phyloP scores from a whole-genome alignment of 2,797 vertebrate genomes.

The Paratrypauchen microcephalus region DNA sequence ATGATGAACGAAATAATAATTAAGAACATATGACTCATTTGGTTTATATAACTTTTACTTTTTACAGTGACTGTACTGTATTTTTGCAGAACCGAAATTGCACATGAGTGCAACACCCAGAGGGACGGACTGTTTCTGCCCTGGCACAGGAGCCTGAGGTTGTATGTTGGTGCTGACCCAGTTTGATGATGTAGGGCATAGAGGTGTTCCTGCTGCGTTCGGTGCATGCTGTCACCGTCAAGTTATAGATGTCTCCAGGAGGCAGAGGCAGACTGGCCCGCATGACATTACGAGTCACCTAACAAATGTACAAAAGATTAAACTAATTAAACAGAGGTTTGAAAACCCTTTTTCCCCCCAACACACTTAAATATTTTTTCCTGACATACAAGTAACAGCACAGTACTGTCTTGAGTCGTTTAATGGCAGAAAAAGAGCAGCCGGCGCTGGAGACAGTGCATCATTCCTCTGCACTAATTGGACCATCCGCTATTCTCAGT shows the following conservation, averaged over 20 bases:
- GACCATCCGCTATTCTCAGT: slow-evolving; percentile 28
- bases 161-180: slow-evolving; percentile 79
- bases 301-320: slow-evolving; percentile 11
- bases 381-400: neutral
- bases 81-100: neutral
- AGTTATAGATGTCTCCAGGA: slow-evolving; percentile 94
- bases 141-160: neutral
- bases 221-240: slow-evolving; percentile 93
- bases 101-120: neutral
- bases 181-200: slow-evolving; percentile 83
- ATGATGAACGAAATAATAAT: neutral
- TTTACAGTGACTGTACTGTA: neutral
- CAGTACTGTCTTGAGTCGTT: neutral
- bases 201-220: slow-evolving; percentile 90
- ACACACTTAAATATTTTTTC: neutral
- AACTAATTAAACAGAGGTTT: neutral
- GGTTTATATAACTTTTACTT: neutral
- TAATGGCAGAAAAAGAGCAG: neutral
- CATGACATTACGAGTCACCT: slow-evolving; percentile 92
- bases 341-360: neutral
- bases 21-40: neutral
- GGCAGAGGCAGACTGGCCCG: slow-evolving; percentile 86
- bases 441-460: slow-evolving; percentile 9
- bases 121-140: neutral
- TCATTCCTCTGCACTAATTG: slow-evolving; percentile 38